Base-by-base conservation (phyloP, 2,113 vertebrate genomes). In the Etia nguti region DNA sequence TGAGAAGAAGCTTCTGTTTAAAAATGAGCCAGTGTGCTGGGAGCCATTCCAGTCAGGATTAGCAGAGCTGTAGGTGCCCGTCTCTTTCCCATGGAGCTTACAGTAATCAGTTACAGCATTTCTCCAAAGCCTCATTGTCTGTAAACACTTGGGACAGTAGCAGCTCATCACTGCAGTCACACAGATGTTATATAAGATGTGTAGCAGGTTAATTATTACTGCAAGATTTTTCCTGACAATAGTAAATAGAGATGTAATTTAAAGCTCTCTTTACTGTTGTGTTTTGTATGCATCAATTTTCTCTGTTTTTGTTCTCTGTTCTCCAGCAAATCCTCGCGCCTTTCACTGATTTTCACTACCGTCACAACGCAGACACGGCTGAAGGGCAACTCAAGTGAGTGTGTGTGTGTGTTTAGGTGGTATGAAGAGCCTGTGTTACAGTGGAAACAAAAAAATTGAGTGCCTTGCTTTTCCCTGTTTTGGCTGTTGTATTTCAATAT, bases 281-380 rank as follows among this genome's bases (percentile, higher is more conserved):
- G 6, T 85, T 86, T 65, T 88, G 22, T 16, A 1, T 38, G 79
- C 18, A 75, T 83, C 12, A 12, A 10, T 88, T 43, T 56, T 68
- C 57, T 86, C 15, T 88, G 7, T 82, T 83, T 26, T 55, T 79
- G 8, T 88, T 46, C 84, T 92, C n/a, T 89, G 11, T 93, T 90
- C 81, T 92, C 86, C 93, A 99, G 99, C 96, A 98, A 97, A 99
- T 99, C 97, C 97, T 99, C 83, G 98, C 99, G 79, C 98, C 99
- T 88, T 99, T 99, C 95, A 99, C 99, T 70, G 99, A 99, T 96
- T 99, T 99, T 95, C 98, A 99, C 97, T 99, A 99, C 97, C 98
- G 98, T 86, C 98, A 99, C 94, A 99, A 99, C 88, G 98, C 99
- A 89, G 98, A 99, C 92, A 99, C 97, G 50, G 95, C 98, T 84